Percentiles rank a stretch among this genome's conserved stretches.
Evolutionary conservation across 1,140 invertebrate genomes (phyloP).

Genomic region (Lucilia sericata): DNA sequence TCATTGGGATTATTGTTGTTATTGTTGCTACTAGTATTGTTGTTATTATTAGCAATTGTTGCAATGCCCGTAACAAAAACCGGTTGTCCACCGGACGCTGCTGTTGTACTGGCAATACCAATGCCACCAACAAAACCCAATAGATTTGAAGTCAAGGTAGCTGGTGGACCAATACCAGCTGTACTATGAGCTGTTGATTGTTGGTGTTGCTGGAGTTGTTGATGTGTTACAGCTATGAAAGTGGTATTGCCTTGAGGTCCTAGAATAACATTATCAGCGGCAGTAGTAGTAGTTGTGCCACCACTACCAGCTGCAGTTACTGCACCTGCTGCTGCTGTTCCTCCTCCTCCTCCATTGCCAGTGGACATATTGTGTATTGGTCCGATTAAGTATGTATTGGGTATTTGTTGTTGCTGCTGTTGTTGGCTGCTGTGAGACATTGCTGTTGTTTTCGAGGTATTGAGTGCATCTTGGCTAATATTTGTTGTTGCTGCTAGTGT

Average conservation of each 20-base stretch:
- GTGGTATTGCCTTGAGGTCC: neutral
- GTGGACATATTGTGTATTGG: conserved; percentile 37
- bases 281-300: neutral
- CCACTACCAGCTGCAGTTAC: conserved; percentile 16
- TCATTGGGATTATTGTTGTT: conserved; percentile 69
- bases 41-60: conserved; percentile 50
- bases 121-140: conserved; percentile 46
- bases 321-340: neutral
- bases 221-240: neutral
- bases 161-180: conserved; percentile 35
- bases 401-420: conserved; percentile 36
- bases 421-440: neutral
- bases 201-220: conserved; percentile 29
- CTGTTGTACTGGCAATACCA: conserved; percentile 41
- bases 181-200: conserved; percentile 17
- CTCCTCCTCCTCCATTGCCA: neutral
- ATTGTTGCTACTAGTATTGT: conserved; percentile 29
- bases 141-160: conserved; percentile 35
- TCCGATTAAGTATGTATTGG: conserved; percentile 19
- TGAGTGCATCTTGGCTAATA: neutral
- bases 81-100: neutral
- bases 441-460: neutral
- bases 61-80: conserved; percentile 25
- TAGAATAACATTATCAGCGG: neutral
- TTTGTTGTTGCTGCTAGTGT: conserved; percentile 26